These are phyloP conservation scores for Tachyglossus aculeatus DNA, from an alignment of 2,797 vertebrate genomes.

Conservation along the genomic window DNA sequence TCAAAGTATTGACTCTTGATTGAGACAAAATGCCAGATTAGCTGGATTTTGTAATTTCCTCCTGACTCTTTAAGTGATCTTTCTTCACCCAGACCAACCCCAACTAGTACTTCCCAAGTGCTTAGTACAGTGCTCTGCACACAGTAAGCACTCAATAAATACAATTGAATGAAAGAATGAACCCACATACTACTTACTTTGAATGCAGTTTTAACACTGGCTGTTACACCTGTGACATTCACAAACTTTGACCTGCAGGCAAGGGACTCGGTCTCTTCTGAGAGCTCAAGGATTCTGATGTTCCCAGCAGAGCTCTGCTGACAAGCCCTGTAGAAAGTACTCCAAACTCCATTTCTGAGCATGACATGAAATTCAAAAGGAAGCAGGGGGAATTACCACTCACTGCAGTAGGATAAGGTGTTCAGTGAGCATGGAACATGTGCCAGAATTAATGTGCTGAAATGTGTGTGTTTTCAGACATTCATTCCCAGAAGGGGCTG, in stretches of 20 bases:
- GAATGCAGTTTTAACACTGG: fast-evolving
- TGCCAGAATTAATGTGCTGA: constrained; percentile 59
- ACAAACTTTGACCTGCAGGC: fast-evolving
- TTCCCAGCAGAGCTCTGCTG: constrained; percentile 60
- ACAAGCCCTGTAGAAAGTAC: constrained; percentile 62
- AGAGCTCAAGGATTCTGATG: background rate
- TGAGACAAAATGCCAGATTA: background rate
- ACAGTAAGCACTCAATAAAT: no score
- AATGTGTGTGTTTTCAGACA: background rate
- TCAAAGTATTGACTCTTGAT: background rate
- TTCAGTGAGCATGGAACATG: constrained; percentile 64
- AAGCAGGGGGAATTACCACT: constrained; percentile 61
- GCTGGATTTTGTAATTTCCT: background rate
- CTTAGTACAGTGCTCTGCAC: no score
- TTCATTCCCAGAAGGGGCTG: constrained; percentile 11
- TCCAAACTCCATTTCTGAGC: constrained; percentile 60
- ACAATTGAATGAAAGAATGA: no score
- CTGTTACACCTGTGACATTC: background rate
- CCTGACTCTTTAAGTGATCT: no score
- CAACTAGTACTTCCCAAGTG: no score
- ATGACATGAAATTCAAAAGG: constrained; percentile 66
- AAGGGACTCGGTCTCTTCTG: constrained; percentile 10
- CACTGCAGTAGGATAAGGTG: constrained; percentile 54
- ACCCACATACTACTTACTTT: background rate
- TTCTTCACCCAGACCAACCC: background rate